Percentiles rank a stretch among this genome's conserved stretches.
Conservation (phyloP, 1,140 invertebrate species). For the Scylla paramamosain region DNA sequence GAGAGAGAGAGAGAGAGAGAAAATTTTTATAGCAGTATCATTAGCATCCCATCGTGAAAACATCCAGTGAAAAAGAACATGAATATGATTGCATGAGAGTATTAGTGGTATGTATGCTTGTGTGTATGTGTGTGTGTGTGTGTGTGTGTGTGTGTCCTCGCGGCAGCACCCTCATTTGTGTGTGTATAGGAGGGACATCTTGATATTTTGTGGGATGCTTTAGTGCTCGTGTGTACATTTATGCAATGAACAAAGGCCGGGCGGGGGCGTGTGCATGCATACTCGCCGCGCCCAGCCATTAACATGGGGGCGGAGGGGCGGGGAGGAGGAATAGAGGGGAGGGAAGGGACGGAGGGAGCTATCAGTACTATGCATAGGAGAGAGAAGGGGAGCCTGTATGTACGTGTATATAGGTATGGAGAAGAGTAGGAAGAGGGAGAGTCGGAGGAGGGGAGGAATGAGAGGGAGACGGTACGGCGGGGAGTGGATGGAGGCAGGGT, state of each 20-base stretch:
- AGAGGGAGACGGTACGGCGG: background rate
- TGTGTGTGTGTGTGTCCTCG: background rate
- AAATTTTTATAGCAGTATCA: background rate
- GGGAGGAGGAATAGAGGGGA: background rate
- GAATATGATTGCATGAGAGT: background rate
- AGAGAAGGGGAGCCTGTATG: background rate
- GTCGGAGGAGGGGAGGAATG: background rate
- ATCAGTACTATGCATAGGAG: background rate
- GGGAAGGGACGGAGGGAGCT: background rate
- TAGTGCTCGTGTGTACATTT: background rate
- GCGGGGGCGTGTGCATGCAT: background rate
- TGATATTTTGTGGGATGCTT: background rate
- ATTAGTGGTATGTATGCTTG: background rate
- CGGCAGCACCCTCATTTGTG: no score
- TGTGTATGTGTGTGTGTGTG: conserved; percentile 12
- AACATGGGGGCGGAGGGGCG: background rate
- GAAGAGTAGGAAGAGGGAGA: background rate
- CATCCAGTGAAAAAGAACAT: background rate
- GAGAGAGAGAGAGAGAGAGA: background rate
- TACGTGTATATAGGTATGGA: background rate
- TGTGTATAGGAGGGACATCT: conserved; percentile 1
- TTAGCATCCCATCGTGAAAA: background rate
- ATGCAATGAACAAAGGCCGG: background rate
- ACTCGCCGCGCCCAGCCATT: background rate
- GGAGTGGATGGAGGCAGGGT: background rate